A percentile compares a stretch with the other conserved stretches of the same genome.
Conservation (phyloP, 2,797 vertebrate genomes). For the Lepus townsendii region DNA sequence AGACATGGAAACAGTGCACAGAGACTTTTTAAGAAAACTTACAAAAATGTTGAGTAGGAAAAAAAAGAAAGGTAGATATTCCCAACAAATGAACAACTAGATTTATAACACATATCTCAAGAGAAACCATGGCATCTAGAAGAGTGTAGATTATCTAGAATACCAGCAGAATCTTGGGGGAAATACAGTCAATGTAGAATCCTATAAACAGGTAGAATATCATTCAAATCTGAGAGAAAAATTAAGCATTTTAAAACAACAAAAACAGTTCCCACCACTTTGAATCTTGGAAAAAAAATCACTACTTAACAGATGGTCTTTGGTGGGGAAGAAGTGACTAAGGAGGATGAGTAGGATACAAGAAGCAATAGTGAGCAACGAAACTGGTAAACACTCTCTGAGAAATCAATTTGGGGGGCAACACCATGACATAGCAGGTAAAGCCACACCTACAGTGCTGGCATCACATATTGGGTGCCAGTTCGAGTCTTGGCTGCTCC, state of each 20-base stretch:
- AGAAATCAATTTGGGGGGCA: neutral
- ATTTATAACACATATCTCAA: neutral
- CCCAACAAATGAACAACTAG: neutral
- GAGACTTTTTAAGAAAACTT: neutral
- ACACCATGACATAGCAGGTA: too few species aligned
- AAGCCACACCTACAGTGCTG: too few species aligned
- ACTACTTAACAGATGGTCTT: neutral
- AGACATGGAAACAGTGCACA: neutral
- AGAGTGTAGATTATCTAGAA: neutral
- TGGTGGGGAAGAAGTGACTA: neutral
- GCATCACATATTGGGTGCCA: too few species aligned
- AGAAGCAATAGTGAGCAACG: neutral
- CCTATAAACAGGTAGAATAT: neutral
- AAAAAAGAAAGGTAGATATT: neutral
- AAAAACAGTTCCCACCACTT: neutral
- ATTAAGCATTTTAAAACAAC: neutral
- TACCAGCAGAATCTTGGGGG: neutral
- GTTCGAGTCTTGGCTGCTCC: too few species aligned
- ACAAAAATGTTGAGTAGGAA: neutral
- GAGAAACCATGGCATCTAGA: neutral
- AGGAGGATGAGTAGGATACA: neutral
- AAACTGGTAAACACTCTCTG: neutral
- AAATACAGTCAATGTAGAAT: neutral
- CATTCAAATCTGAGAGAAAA: neutral
- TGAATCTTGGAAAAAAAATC: constrained; percentile 2